Conservation (phyloP, 2,113 vertebrate species). For the Hystrix brachyura region DNA sequence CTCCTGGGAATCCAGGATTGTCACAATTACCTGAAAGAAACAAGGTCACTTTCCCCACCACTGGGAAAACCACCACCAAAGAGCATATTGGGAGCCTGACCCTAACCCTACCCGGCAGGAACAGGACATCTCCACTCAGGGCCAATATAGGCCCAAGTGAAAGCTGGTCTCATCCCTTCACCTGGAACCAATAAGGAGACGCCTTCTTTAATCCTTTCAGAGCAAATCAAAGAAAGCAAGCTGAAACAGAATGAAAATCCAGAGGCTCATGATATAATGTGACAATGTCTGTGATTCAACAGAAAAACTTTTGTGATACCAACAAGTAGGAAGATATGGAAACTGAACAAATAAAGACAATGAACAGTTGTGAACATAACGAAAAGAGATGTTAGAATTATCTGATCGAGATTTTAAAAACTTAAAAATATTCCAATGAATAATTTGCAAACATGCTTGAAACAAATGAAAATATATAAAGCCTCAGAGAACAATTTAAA, state of each 20-base stretch:
- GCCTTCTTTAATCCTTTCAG: neutral
- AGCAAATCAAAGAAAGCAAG: neutral
- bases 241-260: neutral
- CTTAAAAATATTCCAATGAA: neutral
- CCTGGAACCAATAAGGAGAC: neutral
- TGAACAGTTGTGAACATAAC: neutral
- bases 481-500: neutral
- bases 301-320: neutral
- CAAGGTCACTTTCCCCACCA: neutral
- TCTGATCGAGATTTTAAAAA: neutral
- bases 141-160: neutral
- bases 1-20: neutral
- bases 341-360: neutral
- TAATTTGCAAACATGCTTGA: neutral
- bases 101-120: neutral
- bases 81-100: neutral
- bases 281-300: neutral
- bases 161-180: neutral
- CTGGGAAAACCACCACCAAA: neutral
- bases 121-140: neutral
- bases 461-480: conserved; percentile 1
- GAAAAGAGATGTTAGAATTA: neutral
- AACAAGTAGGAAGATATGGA: neutral
- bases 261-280: neutral
- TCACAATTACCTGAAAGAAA: neutral